Evolutionary conservation across 2,797 vertebrate species (phyloP), one percentile per base, ranked within the genome.

Genomic region (Thalassophryne amazonica): DNA sequence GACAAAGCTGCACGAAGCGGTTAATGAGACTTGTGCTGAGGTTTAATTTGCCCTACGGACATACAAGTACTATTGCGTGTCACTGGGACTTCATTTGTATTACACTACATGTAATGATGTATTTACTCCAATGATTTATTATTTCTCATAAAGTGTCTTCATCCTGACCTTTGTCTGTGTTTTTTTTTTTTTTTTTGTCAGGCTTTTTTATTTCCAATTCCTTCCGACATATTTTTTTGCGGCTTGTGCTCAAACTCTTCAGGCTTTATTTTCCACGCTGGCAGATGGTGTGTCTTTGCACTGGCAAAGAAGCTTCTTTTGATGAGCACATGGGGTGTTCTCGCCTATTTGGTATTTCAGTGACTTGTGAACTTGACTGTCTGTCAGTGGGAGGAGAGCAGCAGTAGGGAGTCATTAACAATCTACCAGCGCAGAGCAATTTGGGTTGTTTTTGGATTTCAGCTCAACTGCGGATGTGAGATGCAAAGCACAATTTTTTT

Each of bases 381-480:
- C 36, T 51, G 12, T 31, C 12, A 23, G 57, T 52, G 36, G 40
- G 30, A 39, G 40, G 22, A 34, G 27, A 16, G 8, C 25, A 66
- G 23, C 48, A 8, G 42, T 3, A 7, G 37, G 41, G 28, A 29
- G 34, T 8, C 43, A 37, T 34, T 50, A 51, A 54, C 19, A 21
- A 49, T 28, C 22, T 0, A 15, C n/a, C 36, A 10, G 17, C 24
- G 12, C 6, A 2, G 20, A 9, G 33, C 18, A 19, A 0, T 33
- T 22, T 49, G n/a, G 1, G 23, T 32, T 33, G 32, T 25, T 28
- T n/a, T 22, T 16, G 6, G 4, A 15, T 19, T 24, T 28, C 31
- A 22, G 22, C 46, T 16, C 2, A 0, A 2, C 7, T 39, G 22
- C 12, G 7, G 22, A 10, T 20, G 14, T 27, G 39, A 10, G 6